Percentiles rank a stretch among this genome's conserved stretches.
Conservation (phyloP, 92 coral and sea anemone species). For the Siderastrea siderea region DNA sequence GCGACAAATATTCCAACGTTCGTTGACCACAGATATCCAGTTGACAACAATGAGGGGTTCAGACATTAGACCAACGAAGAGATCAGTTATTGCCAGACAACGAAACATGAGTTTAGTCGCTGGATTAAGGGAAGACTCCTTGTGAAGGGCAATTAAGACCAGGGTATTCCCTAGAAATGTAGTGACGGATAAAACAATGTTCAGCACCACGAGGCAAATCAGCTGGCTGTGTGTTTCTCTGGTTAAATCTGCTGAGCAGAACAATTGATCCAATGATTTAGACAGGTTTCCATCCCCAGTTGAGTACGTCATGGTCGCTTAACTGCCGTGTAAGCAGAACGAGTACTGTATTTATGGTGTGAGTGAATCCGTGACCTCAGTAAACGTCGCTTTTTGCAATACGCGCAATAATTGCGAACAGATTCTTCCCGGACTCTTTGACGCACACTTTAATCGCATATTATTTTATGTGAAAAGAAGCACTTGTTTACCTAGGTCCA, state of each 20-base stretch:
- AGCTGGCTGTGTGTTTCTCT: not conserved
- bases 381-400: too few relatives aligned
- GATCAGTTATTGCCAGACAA: not conserved
- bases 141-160: not conserved
- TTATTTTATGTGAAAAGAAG: too few relatives aligned
- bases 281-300: not conserved
- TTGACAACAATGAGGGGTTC: not conserved
- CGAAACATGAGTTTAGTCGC: slow-evolving; percentile 7
- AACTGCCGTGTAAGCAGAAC: not conserved
- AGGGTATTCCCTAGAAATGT: slow-evolving; percentile 2
- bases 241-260: not conserved
- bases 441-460: too few relatives aligned
- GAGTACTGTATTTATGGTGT: not conserved
- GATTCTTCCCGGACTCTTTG: too few relatives aligned
- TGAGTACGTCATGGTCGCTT: not conserved
- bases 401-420: too few relatives aligned
- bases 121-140: not conserved
- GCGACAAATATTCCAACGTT: not conserved
- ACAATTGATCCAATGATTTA: not conserved
- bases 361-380: not conserved
- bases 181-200: slow-evolving; percentile 5
- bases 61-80: not conserved
- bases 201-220: not conserved
- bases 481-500: too few relatives aligned
- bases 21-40: not conserved